Conservation (phyloP, 2,888 invertebrate genomes). For the Drosophila pseudotalamancana region DNA sequence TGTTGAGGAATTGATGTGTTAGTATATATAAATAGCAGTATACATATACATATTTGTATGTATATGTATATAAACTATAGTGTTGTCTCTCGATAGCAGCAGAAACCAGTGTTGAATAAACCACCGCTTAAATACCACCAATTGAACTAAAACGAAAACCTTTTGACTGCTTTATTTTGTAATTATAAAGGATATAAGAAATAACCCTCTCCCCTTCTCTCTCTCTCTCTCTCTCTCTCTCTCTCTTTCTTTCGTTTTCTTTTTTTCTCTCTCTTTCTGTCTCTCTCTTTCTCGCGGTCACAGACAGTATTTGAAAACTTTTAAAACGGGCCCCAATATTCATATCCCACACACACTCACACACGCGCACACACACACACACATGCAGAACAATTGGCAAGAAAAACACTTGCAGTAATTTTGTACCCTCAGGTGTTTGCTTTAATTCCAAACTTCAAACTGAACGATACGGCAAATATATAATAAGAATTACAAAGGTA, state of each 20-base stretch:
- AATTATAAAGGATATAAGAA: not conserved
- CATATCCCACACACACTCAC: not conserved
- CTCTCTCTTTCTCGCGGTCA: not conserved
- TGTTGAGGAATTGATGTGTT: conserved; percentile 10
- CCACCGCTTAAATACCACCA: conserved; percentile 43
- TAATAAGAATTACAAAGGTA: conserved; percentile 11
- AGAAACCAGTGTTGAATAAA: conserved; percentile 1
- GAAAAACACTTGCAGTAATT: conserved; percentile 16
- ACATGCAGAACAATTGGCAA: not conserved
- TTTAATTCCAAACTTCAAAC: conserved; percentile 10
- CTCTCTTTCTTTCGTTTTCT: not conserved
- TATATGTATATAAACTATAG: no score
- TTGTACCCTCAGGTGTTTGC: conserved; percentile 30
- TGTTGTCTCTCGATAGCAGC: no score
- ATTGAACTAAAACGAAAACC: conserved; percentile 4
- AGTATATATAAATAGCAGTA: not conserved
- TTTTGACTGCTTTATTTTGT: conserved; percentile 4
- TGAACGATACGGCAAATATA: conserved; percentile 3
- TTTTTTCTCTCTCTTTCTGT: not conserved
- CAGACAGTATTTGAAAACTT: not conserved
- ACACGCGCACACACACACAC: not conserved
- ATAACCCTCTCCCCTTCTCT: not conserved
- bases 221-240: not conserved
- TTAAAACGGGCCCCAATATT: not conserved
- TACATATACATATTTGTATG: no score